Base-by-base conservation (phyloP, 92 coral and sea anemone species). In the Chrysogorgia sp. region DNA sequence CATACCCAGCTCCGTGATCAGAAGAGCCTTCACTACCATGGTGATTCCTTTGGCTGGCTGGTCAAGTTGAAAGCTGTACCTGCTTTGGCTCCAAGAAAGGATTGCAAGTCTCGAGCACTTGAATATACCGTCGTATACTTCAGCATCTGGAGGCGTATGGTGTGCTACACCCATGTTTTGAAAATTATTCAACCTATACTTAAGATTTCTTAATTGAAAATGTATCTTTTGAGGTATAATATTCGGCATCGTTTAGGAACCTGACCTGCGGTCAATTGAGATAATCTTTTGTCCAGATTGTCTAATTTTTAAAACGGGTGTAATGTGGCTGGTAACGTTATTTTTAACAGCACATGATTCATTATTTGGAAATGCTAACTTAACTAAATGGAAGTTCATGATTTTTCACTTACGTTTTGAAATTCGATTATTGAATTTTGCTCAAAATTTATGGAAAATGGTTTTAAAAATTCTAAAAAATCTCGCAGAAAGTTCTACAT, bases 91-190 rank as follows among this genome's bases (percentile, higher is more conserved):
- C 26, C 24, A 20, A 30, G 72, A 65, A 25, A 26, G 50, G 60
- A 17, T 52, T 69, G 72, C 30, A 25, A 69, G 61, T 45, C 22
- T 23, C 40, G 17, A 15, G 28, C 28, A 43, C 50, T 40, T 67
- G 53, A 47, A n/a, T n/a, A n/a, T 67, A 17, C 41, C 34, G 32
- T 49, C 48, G 76, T 69, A 58, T 69, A 41, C 76, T 25, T 23
- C 59, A 69, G 34, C 25, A 58, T 28, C 60, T 69, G 76, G 76
- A 47, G 48, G 45, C 76, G 34, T 69, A 58, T 69, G 76, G 76
- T 45, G 76, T 69, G 34, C 19, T 69, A 40, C 34, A 20, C 23
- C 41, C 28, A 37, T 48, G 48, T 29, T 69, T 69, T 45, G 60
- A 69, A 69, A 69, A 45, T 45, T 69, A 45, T 41, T 48, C 24